phyloP scores from a whole-genome alignment of 2,797 vertebrate species.

The Lycodopsis pacificus region DNA sequence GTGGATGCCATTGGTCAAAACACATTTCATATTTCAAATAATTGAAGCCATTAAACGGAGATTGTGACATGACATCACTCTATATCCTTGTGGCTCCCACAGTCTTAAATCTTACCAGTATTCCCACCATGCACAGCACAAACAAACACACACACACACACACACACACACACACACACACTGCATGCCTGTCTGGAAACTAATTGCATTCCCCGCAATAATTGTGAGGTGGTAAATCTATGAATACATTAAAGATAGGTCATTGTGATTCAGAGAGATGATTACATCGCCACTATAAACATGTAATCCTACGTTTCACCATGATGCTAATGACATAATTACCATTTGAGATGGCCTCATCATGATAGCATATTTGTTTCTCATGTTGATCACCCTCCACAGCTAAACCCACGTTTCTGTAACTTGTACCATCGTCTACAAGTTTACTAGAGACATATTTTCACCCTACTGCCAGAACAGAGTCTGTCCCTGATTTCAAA shows the following conservation, averaged over 20 bases:
- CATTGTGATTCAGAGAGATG: conserved; percentile 45
- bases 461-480: background rate
- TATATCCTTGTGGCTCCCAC: background rate
- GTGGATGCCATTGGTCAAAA: conserved; percentile 29
- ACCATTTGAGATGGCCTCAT: conserved; percentile 50
- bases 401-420: background rate
- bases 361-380: conserved; percentile 19
- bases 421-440: background rate
- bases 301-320: conserved; percentile 32
- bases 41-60: conserved; percentile 37
- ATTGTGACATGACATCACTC: conserved; percentile 32
- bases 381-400: conserved; percentile 13
- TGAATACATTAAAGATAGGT: conserved; percentile 57
- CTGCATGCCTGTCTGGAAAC: conserved; percentile 11
- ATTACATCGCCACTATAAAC: conserved; percentile 47
- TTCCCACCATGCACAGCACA: too few species aligned
- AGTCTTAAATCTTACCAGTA: conserved; percentile 31
- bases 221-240: conserved; percentile 48
- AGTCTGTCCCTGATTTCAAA: background rate
- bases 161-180: background rate
- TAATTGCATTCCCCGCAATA: conserved; percentile 48
- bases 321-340: conserved; percentile 44
- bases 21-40: conserved; percentile 41
- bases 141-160: conserved; percentile 3
- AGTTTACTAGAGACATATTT: background rate